These are phyloP conservation scores for Apodemus sylvaticus DNA, from an alignment of 2,113 vertebrate genomes.

Conservation along the genomic window DNA sequence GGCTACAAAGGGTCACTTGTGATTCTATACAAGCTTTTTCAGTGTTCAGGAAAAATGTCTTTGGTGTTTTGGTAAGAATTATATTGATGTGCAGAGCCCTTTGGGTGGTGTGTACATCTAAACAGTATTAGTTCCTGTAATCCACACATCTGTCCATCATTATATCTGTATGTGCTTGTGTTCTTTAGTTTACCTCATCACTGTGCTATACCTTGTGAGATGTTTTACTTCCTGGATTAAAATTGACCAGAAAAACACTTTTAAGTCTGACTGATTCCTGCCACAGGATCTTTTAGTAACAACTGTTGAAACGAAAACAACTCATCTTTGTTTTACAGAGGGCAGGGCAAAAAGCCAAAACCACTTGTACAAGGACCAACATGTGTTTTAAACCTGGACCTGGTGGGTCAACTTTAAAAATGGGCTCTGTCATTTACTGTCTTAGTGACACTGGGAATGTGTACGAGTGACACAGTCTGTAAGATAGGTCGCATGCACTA, in stretches of 20 bases:
- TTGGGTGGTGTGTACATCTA: no score
- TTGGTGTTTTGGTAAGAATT: background rate
- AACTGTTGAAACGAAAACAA: background rate
- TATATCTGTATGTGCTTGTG: background rate
- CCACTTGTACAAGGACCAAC: background rate
- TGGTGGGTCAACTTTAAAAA: background rate
- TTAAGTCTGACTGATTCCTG: background rate
- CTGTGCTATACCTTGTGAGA: background rate
- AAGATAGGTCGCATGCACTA: background rate
- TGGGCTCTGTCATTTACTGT: background rate
- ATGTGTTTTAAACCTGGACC: background rate
- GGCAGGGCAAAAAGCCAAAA: background rate
- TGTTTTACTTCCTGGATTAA: background rate
- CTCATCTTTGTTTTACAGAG: constrained; percentile 3
- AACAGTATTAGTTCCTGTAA: background rate
- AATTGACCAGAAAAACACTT: background rate
- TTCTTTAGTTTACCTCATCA: background rate
- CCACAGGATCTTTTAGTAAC: background rate
- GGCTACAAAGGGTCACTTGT: no score
- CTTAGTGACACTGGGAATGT: background rate
- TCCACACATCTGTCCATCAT: no score
- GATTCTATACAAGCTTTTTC: background rate
- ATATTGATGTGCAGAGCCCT: background rate
- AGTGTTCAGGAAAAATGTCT: background rate
- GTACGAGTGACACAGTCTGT: background rate